phyloP scores from a whole-genome alignment of 2,888 invertebrate species.

The Cepaea hortensis region DNA sequence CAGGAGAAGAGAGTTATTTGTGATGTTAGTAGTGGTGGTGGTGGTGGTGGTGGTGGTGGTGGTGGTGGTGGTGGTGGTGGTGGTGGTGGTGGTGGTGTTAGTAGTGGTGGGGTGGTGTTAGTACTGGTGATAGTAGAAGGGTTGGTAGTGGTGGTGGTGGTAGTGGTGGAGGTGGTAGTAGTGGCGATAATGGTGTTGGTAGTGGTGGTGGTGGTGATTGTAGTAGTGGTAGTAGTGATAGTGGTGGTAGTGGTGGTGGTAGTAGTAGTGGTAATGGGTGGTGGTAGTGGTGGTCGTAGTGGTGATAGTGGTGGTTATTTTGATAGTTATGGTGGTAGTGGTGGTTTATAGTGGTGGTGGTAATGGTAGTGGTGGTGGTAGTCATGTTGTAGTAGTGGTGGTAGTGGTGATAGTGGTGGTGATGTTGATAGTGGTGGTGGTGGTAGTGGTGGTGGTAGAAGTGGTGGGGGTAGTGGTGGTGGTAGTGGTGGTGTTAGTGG shows the following conservation, averaged over 20 bases:
- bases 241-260: not conserved
- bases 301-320: not conserved
- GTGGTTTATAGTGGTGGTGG: not conserved
- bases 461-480: not conserved
- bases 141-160: too few relatives aligned
- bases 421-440: not conserved
- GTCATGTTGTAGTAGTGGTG: not conserved
- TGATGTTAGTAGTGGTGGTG: too few relatives aligned
- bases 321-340: not conserved
- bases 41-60: too few relatives aligned
- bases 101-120: too few relatives aligned
- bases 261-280: not conserved
- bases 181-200: too few relatives aligned
- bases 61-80: too few relatives aligned
- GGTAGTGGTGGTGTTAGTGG: not conserved
- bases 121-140: too few relatives aligned
- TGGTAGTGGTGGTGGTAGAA: constrained; percentile 5
- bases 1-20: too few relatives aligned
- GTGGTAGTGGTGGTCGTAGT: not conserved
- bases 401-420: not conserved
- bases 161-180: too few relatives aligned
- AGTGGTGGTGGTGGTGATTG: too few relatives aligned
- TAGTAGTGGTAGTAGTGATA: not conserved
- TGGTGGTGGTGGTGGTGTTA: too few relatives aligned
- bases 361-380: not conserved